Base-by-base conservation (phyloP, 2,797 vertebrate species). In the Mus caroli region DNA sequence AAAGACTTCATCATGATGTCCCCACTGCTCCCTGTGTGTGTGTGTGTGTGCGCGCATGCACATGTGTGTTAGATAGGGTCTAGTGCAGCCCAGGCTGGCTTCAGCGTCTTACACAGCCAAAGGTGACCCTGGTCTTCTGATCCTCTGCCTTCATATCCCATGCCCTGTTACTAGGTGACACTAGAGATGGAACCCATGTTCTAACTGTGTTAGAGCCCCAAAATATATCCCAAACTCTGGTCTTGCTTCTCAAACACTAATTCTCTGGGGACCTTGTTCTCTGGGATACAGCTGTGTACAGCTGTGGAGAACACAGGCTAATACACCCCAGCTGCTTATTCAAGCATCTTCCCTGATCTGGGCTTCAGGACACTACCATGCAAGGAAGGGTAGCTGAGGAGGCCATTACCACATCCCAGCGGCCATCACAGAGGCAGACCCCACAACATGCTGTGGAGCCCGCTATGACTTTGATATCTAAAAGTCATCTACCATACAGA, bases 291-390 rank as follows among this genome's bases (percentile, higher is more conserved):
- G 7, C 12, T 10, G 73, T 50, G 78, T 37, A 75, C 40, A 83
- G 56, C 58, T 31, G 37, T 12, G 58, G 9, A 2, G 22, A 71
- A 26, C 1, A 13, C 19, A 31, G 67, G 17, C 14, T 69, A 4
- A 34, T 2, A 12, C 10, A 28, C 34, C 3, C 28, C 50, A 4
- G 34, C 6, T 26, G 76, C 3, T 0, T 1, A 19, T 6, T 6
- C 9, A 82, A 31, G 0, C 1, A 1, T 3, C 52, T 90, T 73
- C 58, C 19, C 28, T 76, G 19, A 8, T 20, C 13, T 0, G 77
- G 88, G 78, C 78, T 50, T 64, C 40, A 40, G 11, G 83, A 5
- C 7, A 3, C 7, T 34, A 13, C 31, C 67, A 76, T 0, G 26
- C 1, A 2, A 37, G 3, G 24, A 2, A 37, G 3, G 24, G 50